Evolutionary conservation across 1,140 invertebrate species (phyloP).

Genomic region (Xylocopa sonorina): DNA sequence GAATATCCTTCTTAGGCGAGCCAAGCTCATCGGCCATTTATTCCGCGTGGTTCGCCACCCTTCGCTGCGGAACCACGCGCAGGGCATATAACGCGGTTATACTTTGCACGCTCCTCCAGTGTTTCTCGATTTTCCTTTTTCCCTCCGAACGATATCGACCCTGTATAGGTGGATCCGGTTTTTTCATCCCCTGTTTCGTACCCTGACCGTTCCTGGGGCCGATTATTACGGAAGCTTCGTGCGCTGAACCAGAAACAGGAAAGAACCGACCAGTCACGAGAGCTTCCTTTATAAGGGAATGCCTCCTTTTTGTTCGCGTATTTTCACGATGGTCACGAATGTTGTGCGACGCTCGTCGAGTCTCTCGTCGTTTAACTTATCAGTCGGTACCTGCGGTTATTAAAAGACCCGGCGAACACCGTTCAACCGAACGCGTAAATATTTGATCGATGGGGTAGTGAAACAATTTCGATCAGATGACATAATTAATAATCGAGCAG

Average conservation of each 20-base stretch:
- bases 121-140: conserved; percentile 20
- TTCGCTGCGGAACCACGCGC: conserved; percentile 32
- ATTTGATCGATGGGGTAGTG: too few relatives aligned
- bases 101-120: not conserved
- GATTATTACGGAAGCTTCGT: conserved; percentile 21
- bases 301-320: not conserved
- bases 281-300: conserved; percentile 4
- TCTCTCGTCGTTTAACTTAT: not conserved
- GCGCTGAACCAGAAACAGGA: not conserved
- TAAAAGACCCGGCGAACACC: too few relatives aligned
- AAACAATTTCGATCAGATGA: too few relatives aligned
- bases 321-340: conserved; percentile 3
- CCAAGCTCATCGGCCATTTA: conserved; percentile 51
- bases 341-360: not conserved
- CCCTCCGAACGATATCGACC: conserved; percentile 3
- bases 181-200: not conserved
- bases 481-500: too few relatives aligned
- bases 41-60: conserved; percentile 64
- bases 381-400: not conserved
- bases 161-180: conserved; percentile 24
- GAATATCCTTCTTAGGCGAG: conserved; percentile 34
- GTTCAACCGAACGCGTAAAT: too few relatives aligned
- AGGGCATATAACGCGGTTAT: conserved; percentile 28
- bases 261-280: conserved; percentile 17
- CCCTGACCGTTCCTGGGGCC: not conserved